Evolutionary conservation across 2,797 vertebrate species (phyloP), one percentile per base, ranked within the genome.

Genomic region (Cephalopachus bancanus): DNA sequence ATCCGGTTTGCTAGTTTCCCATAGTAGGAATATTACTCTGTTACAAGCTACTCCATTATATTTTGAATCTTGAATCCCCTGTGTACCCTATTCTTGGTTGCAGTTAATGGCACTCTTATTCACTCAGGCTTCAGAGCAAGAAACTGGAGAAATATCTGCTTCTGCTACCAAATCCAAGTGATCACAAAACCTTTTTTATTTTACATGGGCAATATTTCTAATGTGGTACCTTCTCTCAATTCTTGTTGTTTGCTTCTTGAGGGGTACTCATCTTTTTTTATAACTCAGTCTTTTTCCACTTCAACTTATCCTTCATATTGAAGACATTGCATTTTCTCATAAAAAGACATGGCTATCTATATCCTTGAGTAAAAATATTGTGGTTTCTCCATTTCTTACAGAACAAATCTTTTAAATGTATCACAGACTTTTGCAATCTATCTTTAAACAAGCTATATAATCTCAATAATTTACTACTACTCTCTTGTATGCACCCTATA

Each of bases 121-220:
- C 14, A 69, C n/a, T 89, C 33, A 87, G 22, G 76, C 16, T 87
- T 83, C 51, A 14, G 59, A 69, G 30, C 20, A 16, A 57, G 83
- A 84, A 93, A 88, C 9, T 72, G 22, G 8, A 57, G 24, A 49
- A 84, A 65, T 33, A 83, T 5, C 33, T 90, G 24, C 7, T 71
- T 84, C 33, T 28, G 28, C 7, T 91, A 33, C 12, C 12, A 87
- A 93, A 67, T 81, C 10, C 24, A 84, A 91, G 10, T 37, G 69
- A 71, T 81, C 51, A 84, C 59, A 92, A 83, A 88, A 57, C 80
- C 14, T 76, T 85, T 94, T 62, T 75, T 2, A 95, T 64, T 80
- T 20, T 84, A 57, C 10, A n/a, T 79, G n/a, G 22, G 15, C 10
- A 91, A 60, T 37, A 67, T 79, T 33, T 60, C 26, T 33, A 78